A percentile compares a stretch with the other conserved stretches of the same genome.
These are phyloP conservation scores for Drosophila nikananu DNA, from an alignment of 1,140 invertebrate genomes.

Conservation along the genomic window DNA sequence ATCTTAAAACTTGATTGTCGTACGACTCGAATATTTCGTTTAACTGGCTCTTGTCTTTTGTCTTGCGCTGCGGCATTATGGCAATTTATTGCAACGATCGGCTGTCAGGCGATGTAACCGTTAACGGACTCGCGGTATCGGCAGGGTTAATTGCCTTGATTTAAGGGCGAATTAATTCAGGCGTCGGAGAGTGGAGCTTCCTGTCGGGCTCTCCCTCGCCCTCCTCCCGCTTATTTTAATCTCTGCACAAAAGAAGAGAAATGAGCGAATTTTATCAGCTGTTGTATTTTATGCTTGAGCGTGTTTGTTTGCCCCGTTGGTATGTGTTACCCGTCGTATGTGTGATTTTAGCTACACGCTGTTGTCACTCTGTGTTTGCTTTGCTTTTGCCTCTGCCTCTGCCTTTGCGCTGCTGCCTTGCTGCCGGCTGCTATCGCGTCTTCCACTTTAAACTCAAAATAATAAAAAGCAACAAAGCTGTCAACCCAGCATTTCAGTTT, in stretches of 20 bases:
- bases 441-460: constrained; percentile 68
- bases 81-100: constrained; percentile 42
- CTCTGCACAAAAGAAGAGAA: constrained; percentile 18
- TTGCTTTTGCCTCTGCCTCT: constrained; percentile 40
- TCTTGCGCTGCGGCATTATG: constrained; percentile 14
- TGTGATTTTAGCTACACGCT: constrained; percentile 55
- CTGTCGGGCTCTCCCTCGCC: constrained; percentile 5
- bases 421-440: constrained; percentile 62
- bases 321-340: constrained; percentile 10
- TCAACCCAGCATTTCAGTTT: constrained; percentile 81
- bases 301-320: constrained; percentile 10
- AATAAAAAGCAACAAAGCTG: constrained; percentile 80
- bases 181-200: constrained; percentile 20
- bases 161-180: constrained; percentile 47
- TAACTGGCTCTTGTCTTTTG: constrained; percentile 25
- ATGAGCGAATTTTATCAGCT: constrained; percentile 66
- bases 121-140: constrained; percentile 3
- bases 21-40: background rate
- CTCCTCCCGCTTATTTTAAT: constrained; percentile 10
- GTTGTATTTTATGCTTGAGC: constrained; percentile 68
- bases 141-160: constrained; percentile 47
- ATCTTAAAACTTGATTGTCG: constrained; percentile 45
- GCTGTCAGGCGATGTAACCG: constrained; percentile 41
- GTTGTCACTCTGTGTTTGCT: constrained; percentile 58
- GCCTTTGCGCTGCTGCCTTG: constrained; percentile 19